Evolutionary conservation across 2,113 vertebrate genomes (phyloP).

Genomic region (Bagarius yarrelli): DNA sequence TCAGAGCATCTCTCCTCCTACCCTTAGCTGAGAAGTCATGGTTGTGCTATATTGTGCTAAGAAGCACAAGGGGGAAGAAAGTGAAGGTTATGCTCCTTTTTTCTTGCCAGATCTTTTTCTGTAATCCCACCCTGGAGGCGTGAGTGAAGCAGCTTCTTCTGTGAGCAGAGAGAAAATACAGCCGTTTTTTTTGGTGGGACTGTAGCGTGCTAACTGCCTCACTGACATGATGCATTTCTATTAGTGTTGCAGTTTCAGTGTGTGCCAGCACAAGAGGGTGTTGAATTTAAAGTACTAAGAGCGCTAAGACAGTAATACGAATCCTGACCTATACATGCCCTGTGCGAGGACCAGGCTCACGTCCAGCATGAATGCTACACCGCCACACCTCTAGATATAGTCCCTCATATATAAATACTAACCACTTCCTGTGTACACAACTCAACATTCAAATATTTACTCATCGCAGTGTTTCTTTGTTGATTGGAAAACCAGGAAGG

Average conservation of each 20-base stretch:
- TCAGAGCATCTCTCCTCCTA: conserved; percentile 46
- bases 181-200: conserved; percentile 26
- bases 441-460: not conserved
- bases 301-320: not conserved
- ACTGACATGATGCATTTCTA: conserved; percentile 27
- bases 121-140: conserved; percentile 59
- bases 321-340: not conserved
- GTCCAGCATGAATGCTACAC: not conserved
- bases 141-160: conserved; percentile 57
- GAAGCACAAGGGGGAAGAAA: conserved; percentile 57
- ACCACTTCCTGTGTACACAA: not conserved
- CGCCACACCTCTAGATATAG: not conserved
- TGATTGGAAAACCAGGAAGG: too few species aligned
- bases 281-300: not conserved
- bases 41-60: conserved; percentile 31
- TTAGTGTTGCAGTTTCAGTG: conserved; percentile 12
- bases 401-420: not conserved
- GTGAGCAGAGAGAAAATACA: conserved; percentile 33
- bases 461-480: not conserved
- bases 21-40: conserved; percentile 33
- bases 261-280: conserved; percentile 21
- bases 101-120: conserved; percentile 61
- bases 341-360: not conserved
- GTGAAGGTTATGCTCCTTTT: conserved; percentile 67
- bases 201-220: conserved; percentile 34